phyloP scores from a whole-genome alignment of 2,888 invertebrate genomes.

The Limnephilus marmoratus region DNA sequence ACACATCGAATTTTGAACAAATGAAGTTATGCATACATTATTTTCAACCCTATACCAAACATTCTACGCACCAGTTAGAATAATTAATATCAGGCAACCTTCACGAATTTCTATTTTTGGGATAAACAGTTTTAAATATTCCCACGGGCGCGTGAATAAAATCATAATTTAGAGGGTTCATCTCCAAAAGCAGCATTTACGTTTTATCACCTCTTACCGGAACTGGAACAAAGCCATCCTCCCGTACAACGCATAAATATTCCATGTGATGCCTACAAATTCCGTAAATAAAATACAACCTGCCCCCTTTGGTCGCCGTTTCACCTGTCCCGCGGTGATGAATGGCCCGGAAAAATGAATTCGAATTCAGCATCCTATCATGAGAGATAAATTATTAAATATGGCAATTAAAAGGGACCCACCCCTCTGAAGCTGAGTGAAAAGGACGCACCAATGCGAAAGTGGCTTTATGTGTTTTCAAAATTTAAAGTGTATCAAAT shows the following conservation, averaged over 20 bases:
- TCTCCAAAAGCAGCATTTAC: neutral
- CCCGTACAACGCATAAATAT: neutral
- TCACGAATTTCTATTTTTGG: neutral
- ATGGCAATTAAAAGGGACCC: neutral
- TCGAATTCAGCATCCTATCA: neutral
- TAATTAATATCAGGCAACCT: neutral
- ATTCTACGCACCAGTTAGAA: neutral
- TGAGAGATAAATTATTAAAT: neutral
- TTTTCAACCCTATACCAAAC: neutral
- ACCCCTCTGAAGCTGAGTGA: neutral
- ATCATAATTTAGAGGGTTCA: neutral
- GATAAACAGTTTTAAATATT: neutral
- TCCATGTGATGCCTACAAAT: conserved; percentile 21
- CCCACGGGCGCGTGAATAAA: neutral
- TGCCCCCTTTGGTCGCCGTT: conserved; percentile 1
- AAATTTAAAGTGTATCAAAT: no score
- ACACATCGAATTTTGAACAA: no score
- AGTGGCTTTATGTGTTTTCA: neutral
- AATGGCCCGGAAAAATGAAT: conserved; percentile 6
- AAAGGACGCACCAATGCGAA: neutral
- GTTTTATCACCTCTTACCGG: conserved; percentile 19
- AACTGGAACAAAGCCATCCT: conserved; percentile 23
- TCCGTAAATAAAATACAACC: conserved; percentile 31
- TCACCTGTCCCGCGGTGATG: neutral
- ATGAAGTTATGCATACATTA: no score